These are phyloP conservation scores for Mormyrops boulengeri DNA, from an alignment of 2,797 vertebrate species.

Conservation along the genomic window DNA sequence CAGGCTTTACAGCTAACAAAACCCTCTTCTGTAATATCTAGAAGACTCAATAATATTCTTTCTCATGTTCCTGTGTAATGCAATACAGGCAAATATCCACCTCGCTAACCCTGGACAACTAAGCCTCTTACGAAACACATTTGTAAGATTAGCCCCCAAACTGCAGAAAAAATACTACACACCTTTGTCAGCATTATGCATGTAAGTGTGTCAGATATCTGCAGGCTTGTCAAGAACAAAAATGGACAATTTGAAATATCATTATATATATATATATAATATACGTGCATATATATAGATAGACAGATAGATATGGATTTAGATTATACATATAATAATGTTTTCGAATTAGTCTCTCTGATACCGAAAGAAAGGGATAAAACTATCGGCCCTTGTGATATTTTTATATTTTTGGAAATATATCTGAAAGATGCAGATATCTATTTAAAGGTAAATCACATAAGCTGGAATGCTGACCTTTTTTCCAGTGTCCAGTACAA, in stretches of 20 bases:
- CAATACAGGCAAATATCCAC: slow-evolving; percentile 2
- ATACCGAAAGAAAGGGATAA: background rate
- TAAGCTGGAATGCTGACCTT: background rate
- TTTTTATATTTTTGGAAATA: background rate
- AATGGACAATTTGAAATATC: background rate
- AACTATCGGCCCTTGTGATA: background rate
- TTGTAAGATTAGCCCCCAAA: slow-evolving; percentile 3
- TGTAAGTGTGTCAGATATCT: background rate
- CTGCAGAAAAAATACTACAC: background rate
- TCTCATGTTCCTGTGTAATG: slow-evolving; percentile 11
- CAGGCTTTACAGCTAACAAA: background rate
- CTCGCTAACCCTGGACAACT: background rate
- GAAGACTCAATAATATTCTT: slow-evolving; percentile 3
- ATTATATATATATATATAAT: background rate
- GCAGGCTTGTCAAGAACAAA: background rate
- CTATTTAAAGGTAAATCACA: background rate
- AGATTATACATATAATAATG: background rate
- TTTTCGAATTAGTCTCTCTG: background rate
- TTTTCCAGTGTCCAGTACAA: background rate
- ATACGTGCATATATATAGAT: too few relatives aligned
- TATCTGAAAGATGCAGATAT: background rate
- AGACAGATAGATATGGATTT: background rate
- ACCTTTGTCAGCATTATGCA: background rate
- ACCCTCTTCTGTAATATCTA: background rate
- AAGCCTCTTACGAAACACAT: slow-evolving; percentile 10